Conservation (phyloP, 2,113 vertebrate genomes). For the Limanda limanda region DNA sequence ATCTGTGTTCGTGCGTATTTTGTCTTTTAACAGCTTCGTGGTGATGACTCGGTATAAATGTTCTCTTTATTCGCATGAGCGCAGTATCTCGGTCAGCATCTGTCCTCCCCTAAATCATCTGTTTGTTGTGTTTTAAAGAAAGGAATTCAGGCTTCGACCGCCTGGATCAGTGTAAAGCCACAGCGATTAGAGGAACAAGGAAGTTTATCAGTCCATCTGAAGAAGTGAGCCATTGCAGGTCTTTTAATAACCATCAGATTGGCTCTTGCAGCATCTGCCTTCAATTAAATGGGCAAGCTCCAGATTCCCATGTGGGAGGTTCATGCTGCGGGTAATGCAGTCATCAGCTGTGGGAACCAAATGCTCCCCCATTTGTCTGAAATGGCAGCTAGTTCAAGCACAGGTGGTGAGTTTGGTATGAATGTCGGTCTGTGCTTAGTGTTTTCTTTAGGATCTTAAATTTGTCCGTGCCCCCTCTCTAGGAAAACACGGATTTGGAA, state of each 20-base stretch:
- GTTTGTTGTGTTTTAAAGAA: constrained; percentile 61
- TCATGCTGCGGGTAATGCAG: constrained; percentile 73
- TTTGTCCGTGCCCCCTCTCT: constrained; percentile 25
- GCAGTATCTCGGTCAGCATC: constrained; percentile 34
- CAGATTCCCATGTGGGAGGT: constrained; percentile 68
- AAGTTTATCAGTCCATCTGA: constrained; percentile 64
- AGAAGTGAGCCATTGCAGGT: constrained; percentile 60
- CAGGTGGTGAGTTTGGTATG: constrained; percentile 71
- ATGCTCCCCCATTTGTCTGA: constrained; percentile 73
- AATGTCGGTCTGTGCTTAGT: constrained; percentile 55
- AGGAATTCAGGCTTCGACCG: constrained; percentile 39
- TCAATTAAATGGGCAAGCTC: constrained; percentile 69
- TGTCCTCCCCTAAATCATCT: constrained; percentile 16
- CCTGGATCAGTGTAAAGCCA: constrained; percentile 41
- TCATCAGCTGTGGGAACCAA: constrained; percentile 83
- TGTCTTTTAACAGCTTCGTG: constrained; percentile 15
- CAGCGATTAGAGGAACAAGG: constrained; percentile 56
- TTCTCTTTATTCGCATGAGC: constrained; percentile 29
- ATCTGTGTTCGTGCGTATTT: not conserved
- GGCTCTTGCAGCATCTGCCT: constrained; percentile 74
- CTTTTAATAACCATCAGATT: constrained; percentile 67
- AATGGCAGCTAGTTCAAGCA: constrained; percentile 63
- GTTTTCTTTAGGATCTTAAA: constrained; percentile 65
- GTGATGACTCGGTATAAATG: constrained; percentile 28
- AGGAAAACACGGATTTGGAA: constrained; percentile 59